Base-by-base conservation (phyloP, 2,888 invertebrate species). In the Drosophila subquinaria region DNA sequence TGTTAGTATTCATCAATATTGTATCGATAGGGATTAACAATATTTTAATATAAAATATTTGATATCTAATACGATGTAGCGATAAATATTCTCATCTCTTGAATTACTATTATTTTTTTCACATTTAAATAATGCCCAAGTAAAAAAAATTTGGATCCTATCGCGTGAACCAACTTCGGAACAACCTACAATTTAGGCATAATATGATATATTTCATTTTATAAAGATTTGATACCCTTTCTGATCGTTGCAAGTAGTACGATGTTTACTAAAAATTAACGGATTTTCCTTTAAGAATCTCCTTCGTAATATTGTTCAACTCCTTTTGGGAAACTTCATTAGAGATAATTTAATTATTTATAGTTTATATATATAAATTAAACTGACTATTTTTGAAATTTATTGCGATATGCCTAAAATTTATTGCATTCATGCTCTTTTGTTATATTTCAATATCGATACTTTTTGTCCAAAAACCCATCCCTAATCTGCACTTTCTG, bases 401-500 rank as follows among this genome's bases (percentile, higher is more conserved):
- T 13, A 13, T 11, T 4, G 6, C 36, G 36, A 1, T 36, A 36
- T n/a, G 13, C 1, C 36, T n/a, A n/a, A n/a, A n/a, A n/a, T n/a
- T n/a, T n/a, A n/a, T n/a, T n/a, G n/a, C n/a, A n/a, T n/a, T n/a
- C n/a, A n/a, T 30, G 30, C 30, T 8, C 8, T 30, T 11, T 4
- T 35, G 11, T 11, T 11, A 11, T 36, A 45, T 45, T 47, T 36
- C 13, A 0, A 36, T 13, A 36, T 47, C 2, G 23, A 47, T 27
- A 3, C 4, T 13, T 27, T 23, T 43, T 43, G 17, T 43, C 1
- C 6, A 13, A n/a, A 5, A 5, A 36, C 13, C 13, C 36, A 36
- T 47, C 23, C 2, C n/a, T 23, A 47, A 23, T 45, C 6, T 15
- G 15, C 15, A 15, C 63, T 59, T 40, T 40, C 42, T 55, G 38